A percentile compares a stretch with the other conserved stretches of the same genome.
Conservation (phyloP, 2,888 invertebrate genomes). For the Chrysolina americana region DNA sequence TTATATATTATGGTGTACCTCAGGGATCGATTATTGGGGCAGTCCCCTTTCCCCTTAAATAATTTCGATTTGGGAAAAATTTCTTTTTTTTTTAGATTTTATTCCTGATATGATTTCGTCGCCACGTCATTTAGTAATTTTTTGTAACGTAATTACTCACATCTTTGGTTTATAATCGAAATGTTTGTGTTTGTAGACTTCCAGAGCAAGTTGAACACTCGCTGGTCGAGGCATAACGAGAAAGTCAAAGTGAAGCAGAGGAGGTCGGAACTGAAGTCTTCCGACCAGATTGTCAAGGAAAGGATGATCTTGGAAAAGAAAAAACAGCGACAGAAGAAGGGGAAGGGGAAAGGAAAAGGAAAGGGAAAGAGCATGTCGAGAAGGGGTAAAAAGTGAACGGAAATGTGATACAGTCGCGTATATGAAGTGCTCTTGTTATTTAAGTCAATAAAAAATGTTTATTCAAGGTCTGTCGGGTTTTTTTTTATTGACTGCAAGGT, state of each 20-base stretch:
- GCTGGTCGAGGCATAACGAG: constrained; percentile 86
- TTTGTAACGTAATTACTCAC: neutral
- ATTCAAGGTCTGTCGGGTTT: neutral
- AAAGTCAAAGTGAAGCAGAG: constrained; percentile 77
- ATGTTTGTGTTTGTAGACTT: constrained; percentile 45
- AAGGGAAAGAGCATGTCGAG: constrained; percentile 24
- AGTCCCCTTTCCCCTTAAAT: neutral
- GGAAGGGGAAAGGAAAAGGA: constrained; percentile 31
- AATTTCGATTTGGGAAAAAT: no score
- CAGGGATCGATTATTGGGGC: neutral
- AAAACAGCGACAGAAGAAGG: constrained; percentile 67
- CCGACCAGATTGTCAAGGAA: constrained; percentile 85
- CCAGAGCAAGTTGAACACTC: constrained; percentile 74
- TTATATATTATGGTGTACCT: neutral
- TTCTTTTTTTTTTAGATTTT: neutral
- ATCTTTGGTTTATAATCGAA: constrained; percentile 32
- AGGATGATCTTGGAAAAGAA: constrained; percentile 78
- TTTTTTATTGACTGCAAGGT: neutral
- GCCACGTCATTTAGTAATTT: neutral
- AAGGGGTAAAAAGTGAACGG: constrained; percentile 18
- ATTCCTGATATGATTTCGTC: neutral
- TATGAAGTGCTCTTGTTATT: neutral
- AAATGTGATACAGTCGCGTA: neutral
- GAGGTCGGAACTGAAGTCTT: constrained; percentile 77
- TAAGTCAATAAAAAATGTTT: neutral